Evolutionary conservation across 2,888 invertebrate genomes (phyloP).

Genomic region (Chalcis sispes): DNA sequence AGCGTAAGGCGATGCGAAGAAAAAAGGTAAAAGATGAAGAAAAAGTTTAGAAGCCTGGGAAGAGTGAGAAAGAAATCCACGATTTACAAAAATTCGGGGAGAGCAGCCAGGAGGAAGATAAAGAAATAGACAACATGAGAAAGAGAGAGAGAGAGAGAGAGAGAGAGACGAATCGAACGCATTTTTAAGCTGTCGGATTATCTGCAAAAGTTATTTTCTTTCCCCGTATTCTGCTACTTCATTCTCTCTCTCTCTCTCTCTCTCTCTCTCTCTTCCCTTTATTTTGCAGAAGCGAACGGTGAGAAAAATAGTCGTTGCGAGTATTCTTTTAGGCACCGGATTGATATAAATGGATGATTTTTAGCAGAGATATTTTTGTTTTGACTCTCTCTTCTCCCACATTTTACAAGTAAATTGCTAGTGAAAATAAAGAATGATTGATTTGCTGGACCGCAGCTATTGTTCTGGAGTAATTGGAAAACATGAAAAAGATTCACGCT

Average conservation of each 20-base stretch:
- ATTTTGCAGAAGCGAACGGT: too few species aligned
- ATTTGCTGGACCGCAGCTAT: too few species aligned
- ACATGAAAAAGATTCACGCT: too few species aligned
- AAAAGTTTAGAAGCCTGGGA: too few species aligned
- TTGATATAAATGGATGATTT: slow-evolving; percentile 40
- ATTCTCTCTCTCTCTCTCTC: not conserved
- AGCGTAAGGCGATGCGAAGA: not conserved
- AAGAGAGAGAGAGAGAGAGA: too few species aligned
- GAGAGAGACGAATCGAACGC: slow-evolving; percentile 49
- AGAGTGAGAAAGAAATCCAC: too few species aligned
- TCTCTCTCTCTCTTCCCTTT: too few species aligned
- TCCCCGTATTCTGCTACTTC: not conserved
- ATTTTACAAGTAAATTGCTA: too few species aligned
- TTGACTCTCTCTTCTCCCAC: not conserved
- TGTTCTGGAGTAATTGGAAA: too few species aligned
- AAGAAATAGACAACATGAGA: slow-evolving; percentile 46
- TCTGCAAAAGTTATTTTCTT: slow-evolving; percentile 15
- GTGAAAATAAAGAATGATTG: slow-evolving; percentile 22
- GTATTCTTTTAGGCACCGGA: slow-evolving; percentile 5
- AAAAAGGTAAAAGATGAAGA: not conserved
- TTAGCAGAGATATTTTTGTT: slow-evolving; percentile 1
- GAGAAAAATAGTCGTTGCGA: slow-evolving; percentile 23
- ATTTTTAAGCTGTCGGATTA: slow-evolving; percentile 44
- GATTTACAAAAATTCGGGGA: too few species aligned
- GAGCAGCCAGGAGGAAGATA: slow-evolving; percentile 8